Base-by-base conservation (phyloP, 2,113 vertebrate species). In the Catagonus wagneri region DNA sequence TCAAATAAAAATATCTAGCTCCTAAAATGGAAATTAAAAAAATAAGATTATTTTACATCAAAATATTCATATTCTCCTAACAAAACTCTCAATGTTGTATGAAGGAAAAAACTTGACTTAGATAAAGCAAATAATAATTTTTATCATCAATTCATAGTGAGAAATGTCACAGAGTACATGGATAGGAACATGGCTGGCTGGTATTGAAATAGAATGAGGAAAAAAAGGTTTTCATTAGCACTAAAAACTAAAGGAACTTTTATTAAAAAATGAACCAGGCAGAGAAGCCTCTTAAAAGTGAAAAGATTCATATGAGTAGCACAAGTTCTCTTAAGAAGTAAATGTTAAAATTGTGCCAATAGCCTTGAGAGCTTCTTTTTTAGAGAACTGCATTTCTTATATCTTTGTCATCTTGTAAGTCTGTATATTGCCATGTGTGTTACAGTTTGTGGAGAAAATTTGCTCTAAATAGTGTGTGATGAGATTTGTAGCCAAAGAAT, bases 401-500 rank as follows among this genome's bases (percentile, higher is more conserved):
- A 84, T 16, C 3, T 90, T 93, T 89, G 23, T 36, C 39, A 80
- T 93, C 32, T 32, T 3, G 6, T 81, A 96, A 69, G 63, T 95
- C 74, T 91, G 34, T 34, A 96, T 97, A 90, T 65, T 97, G 44
- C 25, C 17, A 7, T 39, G 8, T 2, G 6, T 80, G 50, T 32
- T 94, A 65, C 12, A 89, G 54, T 32, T 90, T 12, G 15, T 39
- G 88, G 32, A 88, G 65, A 7, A 44, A 0, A 2, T 87, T 78
- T 85, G 52, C 58, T 75, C 83, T 17, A 23, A 91, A 58, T 39
- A 52, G 52, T 19, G 3, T 25, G 61, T 83, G 80, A 89, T 71
- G 34, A 90, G 69, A 78, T 94, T 60, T 71, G 84, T 72, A 96
- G 54, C 27, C 60, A 90, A 89, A 93, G 72, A 93, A 71, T 79